These are phyloP conservation scores for Pteropus rufus DNA, from an alignment of 2,797 vertebrate species.

Conservation along the genomic window DNA sequence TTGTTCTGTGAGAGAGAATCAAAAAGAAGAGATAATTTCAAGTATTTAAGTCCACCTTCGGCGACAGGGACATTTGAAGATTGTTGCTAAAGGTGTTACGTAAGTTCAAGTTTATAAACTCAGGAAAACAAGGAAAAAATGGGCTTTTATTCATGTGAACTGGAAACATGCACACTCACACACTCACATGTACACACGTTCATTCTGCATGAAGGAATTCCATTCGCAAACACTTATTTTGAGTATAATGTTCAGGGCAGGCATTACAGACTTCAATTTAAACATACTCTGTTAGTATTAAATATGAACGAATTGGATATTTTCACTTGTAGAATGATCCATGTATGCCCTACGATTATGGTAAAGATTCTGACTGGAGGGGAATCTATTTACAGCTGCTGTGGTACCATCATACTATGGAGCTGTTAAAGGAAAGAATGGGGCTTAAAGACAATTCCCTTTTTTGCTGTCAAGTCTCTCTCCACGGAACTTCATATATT, in stretches of 20 bases:
- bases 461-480: neutral
- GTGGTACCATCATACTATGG: fast-evolving
- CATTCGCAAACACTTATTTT: neutral
- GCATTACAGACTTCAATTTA: neutral
- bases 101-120: neutral
- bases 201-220: neutral
- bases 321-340: neutral
- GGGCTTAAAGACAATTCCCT: neutral
- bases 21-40: constrained; percentile 5
- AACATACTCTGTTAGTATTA: neutral
- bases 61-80: neutral
- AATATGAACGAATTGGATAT: neutral
- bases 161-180: neutral
- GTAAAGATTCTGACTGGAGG: neutral
- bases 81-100: neutral
- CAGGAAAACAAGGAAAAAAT: constrained; percentile 3
- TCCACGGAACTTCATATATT: neutral
- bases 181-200: fast-evolving
- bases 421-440: neutral
- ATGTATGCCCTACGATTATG: neutral
- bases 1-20: constrained; percentile 3
- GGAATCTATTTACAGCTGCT: neutral
- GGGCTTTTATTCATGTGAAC: neutral
- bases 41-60: neutral
- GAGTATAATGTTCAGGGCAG: neutral